Evolutionary conservation across 2,797 vertebrate genomes (phyloP), one percentile per base, ranked within the genome.

Genomic region (Pangasius krempfi): DNA sequence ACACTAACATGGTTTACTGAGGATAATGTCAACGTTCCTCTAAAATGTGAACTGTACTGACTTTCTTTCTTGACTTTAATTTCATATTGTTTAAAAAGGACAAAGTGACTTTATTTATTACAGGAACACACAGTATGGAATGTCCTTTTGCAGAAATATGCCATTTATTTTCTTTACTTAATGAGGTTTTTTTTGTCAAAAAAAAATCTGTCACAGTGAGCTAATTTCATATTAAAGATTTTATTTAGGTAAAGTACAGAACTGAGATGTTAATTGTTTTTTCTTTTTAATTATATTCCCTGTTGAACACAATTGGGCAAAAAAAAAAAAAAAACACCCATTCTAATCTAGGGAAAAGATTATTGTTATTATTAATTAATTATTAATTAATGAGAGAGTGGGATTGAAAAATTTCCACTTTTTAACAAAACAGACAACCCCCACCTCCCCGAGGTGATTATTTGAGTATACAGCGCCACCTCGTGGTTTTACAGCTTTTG

Each of bases 401-500:
- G 37, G 72, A 75, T 75, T 44, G 22, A 78, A 78, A 52, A 25
- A 5, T 58, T 58, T 27, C 27, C 54, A 52, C 37, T 22, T 72
- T 72, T 33, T 18, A 68, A 6, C 14, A 25, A 75, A 47, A 25
- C 18, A 40, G 70, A 27, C 22, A 1, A 68, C 68, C 30, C 5
- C 2, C 14, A 37, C 16, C 68, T 14, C 0, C 25, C 12, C 27
- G 7, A 16, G 27, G 9, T 64, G 64, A n/a, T 82, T 83, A 64
- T 78, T 22, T 40, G 44, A 47, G 18, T 30, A 80, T 14, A 82
- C 76, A 89, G 54, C 84, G 66, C 64, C 78, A 86, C 25, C 84
- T 73, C 3, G 40, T 86, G 78, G 62, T 44, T 70, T 7, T 14
- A 72, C 18, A 66, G 60, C 40, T n/a, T 66, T 47, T 20, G 3